Base-by-base conservation (phyloP, 2,797 vertebrate species). In the Malacoctenus gilli region DNA sequence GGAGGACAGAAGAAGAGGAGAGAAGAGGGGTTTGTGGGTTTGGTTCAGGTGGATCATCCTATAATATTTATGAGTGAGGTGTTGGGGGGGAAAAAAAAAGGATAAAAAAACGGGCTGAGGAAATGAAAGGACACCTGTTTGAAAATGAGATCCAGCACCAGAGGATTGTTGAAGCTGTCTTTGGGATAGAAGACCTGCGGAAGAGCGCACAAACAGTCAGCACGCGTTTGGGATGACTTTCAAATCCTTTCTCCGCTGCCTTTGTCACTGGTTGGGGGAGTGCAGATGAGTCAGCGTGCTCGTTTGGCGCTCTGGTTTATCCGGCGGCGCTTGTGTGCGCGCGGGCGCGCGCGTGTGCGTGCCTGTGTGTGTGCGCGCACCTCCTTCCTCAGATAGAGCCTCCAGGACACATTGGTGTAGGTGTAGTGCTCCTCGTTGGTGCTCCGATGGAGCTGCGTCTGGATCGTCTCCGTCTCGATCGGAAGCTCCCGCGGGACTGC, bases 151-250 rank as follows among this genome's bases (percentile, higher is more conserved):
- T 99, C 95, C 0, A 98, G 83, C 54, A 96, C 90, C 48, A 98
- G 78, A 0, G 95, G 95, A 67, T 91, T 92, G 85, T 90, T 95
- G 90, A 94, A 93, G 79, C 72, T 94, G 72, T 99, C 96, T 79
- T 95, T 97, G 14, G 97, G 97, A 76, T 98, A 96, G 76, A 99
- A 99, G 37, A 99, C 95, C 97, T 99, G 87, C n/a, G 59, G 59
- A 50, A 60, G 12, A 69, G 60, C n/a, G 47, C 15, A 43, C 16
- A 25, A 25, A 55, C 3, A 34, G 13, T 4, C 38, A 8, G 56
- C 25, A 6, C 25, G 25, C 9, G 6, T 28, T 28, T 3, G 5
- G 7, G n/a, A 30, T 41, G 13, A 12, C n/a, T 52, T 12, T 6
- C 5, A 6, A 2, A 16, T 22, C 16, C 3, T 14, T 34, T 19